Conservation (phyloP, 2,797 vertebrate species). For the Anabas testudineus region DNA sequence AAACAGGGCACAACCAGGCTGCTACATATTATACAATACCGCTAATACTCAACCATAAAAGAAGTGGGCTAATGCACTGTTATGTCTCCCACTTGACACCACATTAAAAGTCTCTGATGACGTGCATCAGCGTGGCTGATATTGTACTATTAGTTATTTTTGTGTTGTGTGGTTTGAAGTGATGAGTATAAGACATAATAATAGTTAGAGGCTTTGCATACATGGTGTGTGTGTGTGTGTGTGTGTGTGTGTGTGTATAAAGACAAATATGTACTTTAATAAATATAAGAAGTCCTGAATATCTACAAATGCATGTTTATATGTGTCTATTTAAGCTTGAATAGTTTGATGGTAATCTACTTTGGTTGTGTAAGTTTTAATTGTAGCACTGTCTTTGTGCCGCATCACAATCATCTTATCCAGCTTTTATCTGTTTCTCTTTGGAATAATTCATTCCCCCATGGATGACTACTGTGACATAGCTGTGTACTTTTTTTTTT, state of each 20-base stretch:
- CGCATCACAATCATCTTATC: conserved; percentile 8
- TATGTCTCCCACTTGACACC: neutral
- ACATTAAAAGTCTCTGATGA: neutral
- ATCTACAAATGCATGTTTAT: conserved; percentile 4
- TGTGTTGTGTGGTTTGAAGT: neutral
- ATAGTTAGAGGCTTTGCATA: no score
- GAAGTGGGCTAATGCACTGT: neutral
- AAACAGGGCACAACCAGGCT: neutral
- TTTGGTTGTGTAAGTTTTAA: conserved; percentile 40
- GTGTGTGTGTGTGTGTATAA: neutral
- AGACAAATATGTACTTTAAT: neutral
- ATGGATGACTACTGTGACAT: neutral
- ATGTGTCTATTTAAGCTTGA: conserved; percentile 22
- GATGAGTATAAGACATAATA: neutral
- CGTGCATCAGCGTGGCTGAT: neutral
- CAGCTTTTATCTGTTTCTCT: conserved; percentile 18
- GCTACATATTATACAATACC: conserved; percentile 8
- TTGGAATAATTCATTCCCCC: conserved; percentile 15
- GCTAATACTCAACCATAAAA: neutral
- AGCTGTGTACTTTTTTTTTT: no score
- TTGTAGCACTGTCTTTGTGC: conserved; percentile 25
- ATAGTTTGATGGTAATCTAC: conserved; percentile 31
- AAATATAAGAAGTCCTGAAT: neutral
- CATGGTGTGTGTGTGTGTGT: no score
- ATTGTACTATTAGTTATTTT: neutral